Base-by-base conservation (phyloP, 2,797 vertebrate species). In the Siniperca scherzeri region DNA sequence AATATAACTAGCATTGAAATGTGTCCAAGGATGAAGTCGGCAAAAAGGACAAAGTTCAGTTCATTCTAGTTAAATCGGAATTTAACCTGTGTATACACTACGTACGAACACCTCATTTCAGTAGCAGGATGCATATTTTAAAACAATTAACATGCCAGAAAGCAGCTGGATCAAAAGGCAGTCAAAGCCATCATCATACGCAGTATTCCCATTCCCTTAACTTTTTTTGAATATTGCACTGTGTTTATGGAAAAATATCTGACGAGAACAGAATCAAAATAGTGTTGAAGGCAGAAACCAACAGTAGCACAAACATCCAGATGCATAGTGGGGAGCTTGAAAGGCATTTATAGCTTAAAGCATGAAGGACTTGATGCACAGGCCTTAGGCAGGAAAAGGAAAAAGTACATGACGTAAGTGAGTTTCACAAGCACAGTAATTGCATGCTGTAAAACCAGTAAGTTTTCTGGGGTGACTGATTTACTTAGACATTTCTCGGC, bases 321-420 rank as follows among this genome's bases (percentile, higher is more conserved):
- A 85, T 80, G 57, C 22, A 77, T 73, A 77, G 60, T 38, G 33
- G 48, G 16, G 21, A 44, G 57, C 77, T 86, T 84, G 69, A 91
- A 87, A 87, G 89, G 67, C 76, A 78, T 92, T 88, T 77, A 70
- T 87, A 70, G 89, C 86, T 88, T 38, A 67, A 42, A 91, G 87
- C 70, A 67, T 66, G 40, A 84, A 87, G 83, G 61, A 84, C 77
- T 74, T 70, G 78, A 82, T 83, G 83, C 76, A 65, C 78, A 70
- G 64, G 78, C 81, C 79, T 2, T 66, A 68, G 74, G 88, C 78
- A 73, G 68, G 44, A 87, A 65, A 65, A 38, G 46, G 40, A 74
- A 44, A 42, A 78, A 55, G 19, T 61, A 65, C 69, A 84, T 87
- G 80, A 90, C 22, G 42, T 57, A 76, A 82, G 61, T 68, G 60